phyloP scores from a whole-genome alignment of 2,888 invertebrate species.

The Gibbula magus region DNA sequence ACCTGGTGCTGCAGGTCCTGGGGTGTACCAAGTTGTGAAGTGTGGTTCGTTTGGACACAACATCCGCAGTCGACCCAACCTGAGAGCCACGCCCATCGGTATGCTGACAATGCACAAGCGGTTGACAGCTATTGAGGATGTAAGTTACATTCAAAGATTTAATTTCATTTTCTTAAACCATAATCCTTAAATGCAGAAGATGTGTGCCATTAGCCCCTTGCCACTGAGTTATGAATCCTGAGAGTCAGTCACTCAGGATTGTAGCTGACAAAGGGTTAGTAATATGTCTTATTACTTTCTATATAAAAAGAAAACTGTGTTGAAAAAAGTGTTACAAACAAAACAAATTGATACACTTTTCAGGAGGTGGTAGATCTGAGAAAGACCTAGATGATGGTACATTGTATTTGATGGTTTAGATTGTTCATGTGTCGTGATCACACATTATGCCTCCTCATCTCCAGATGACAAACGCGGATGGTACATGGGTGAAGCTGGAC shows the following conservation, averaged over 20 bases:
- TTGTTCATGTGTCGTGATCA: neutral
- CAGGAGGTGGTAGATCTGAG: too few species aligned
- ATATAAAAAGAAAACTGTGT: neutral
- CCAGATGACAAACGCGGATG: slow-evolving; percentile 93
- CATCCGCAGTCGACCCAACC: slow-evolving; percentile 81
- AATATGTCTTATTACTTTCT: too few species aligned
- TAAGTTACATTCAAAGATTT: slow-evolving; percentile 70
- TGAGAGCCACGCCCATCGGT: slow-evolving; percentile 83
- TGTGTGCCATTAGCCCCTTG: too few species aligned
- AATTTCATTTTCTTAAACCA: too few species aligned
- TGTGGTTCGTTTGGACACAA: slow-evolving; percentile 87
- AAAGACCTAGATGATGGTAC: too few species aligned
- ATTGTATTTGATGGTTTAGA: neutral
- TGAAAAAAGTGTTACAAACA: neutral
- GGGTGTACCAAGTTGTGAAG: slow-evolving; percentile 82
- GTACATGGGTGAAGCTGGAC: slow-evolving; percentile 93
- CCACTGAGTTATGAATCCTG: too few species aligned
- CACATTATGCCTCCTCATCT: neutral
- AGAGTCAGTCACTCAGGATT: neutral
- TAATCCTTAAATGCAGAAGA: too few species aligned
- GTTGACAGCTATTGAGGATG: slow-evolving; percentile 81
- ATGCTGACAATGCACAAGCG: slow-evolving; percentile 83
- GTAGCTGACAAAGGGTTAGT: too few species aligned
- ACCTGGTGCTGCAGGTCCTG: slow-evolving; percentile 63
- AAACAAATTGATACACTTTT: neutral